These are phyloP conservation scores for Falco punctatus DNA, from an alignment of 2,113 vertebrate species.

Conservation along the genomic window DNA sequence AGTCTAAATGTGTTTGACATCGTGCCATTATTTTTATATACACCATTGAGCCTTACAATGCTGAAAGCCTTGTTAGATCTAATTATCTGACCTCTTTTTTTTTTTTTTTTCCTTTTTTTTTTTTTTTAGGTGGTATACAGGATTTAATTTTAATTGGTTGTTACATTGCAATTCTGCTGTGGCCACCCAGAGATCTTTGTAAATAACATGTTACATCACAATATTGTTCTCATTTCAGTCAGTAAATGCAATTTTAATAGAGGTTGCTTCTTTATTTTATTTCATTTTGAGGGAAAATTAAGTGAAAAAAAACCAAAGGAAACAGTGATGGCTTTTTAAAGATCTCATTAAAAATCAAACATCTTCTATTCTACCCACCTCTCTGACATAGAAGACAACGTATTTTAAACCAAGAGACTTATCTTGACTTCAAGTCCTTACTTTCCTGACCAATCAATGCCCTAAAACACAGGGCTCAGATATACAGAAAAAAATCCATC, in stretches of 20 bases:
- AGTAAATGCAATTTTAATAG: conserved; percentile 18
- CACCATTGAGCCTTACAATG: not conserved
- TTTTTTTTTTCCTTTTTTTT: not conserved
- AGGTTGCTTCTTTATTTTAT: not conserved
- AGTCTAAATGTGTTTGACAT: not conserved
- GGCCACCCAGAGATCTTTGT: not conserved
- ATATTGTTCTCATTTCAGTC: not conserved
- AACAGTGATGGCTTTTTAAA: not conserved
- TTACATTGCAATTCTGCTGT: not conserved
- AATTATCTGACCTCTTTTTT: not conserved
- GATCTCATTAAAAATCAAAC: not conserved
- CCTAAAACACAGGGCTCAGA: not conserved
- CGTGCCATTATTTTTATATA: conserved; percentile 10
- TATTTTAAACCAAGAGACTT: not conserved
- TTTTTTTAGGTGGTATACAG: not conserved
- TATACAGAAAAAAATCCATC: not conserved
- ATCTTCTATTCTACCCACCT: not conserved
- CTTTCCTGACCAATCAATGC: not conserved
- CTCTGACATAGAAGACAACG: not conserved
- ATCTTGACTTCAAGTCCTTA: not conserved
- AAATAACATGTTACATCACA: conserved; percentile 5
- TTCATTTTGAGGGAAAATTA: not conserved
- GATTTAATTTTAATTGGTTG: conserved; percentile 45
- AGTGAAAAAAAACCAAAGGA: not conserved
- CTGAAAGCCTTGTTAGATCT: not conserved